These are phyloP conservation scores for Ditylenchus weischeri DNA, from an alignment of 2,888 invertebrate genomes.

Conservation along the genomic window DNA sequence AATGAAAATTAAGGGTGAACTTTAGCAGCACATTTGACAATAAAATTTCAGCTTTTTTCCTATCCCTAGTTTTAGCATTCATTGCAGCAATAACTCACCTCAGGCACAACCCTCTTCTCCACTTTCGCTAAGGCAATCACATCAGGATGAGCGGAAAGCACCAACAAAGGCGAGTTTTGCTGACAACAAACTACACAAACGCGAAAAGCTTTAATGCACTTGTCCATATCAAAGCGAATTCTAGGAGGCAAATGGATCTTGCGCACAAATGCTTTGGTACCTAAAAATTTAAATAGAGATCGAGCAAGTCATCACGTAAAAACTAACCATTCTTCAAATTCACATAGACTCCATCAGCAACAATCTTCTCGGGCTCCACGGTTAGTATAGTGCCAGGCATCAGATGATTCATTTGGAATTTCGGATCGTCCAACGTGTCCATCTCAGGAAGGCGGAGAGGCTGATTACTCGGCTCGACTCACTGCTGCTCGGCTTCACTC, in stretches of 20 bases:
- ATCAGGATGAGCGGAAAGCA: slow-evolving; percentile 54
- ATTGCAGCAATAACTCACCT: slow-evolving; percentile 18
- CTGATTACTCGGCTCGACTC: slow-evolving; percentile 40
- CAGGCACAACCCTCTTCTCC: slow-evolving; percentile 44
- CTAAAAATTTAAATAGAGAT: slow-evolving; percentile 25
- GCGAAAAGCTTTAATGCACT: slow-evolving; percentile 45
- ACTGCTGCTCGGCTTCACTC: slow-evolving; percentile 34
- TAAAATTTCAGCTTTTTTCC: too few species aligned
- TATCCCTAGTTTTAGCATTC: too few species aligned
- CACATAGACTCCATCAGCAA: slow-evolving; percentile 43
- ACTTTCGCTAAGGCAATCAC: slow-evolving; percentile 49
- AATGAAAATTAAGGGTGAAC: too few species aligned
- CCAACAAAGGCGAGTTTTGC: slow-evolving; percentile 49
- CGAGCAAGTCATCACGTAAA: slow-evolving; percentile 16
- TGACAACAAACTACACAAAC: slow-evolving; percentile 47
- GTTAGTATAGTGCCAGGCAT: slow-evolving; percentile 54
- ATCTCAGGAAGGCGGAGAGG: slow-evolving; percentile 43
- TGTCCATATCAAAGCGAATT: slow-evolving; percentile 43
- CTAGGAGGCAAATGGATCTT: slow-evolving; percentile 48
- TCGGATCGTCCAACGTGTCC: slow-evolving; percentile 29
- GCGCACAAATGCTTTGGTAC: slow-evolving; percentile 45
- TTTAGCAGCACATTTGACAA: too few species aligned
- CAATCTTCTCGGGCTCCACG: slow-evolving; percentile 43
- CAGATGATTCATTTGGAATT: slow-evolving; percentile 42
- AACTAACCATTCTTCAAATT: slow-evolving; percentile 46